Evolutionary conservation across 2,113 vertebrate species (phyloP).

Genomic region (Paedocypris sp.): DNA sequence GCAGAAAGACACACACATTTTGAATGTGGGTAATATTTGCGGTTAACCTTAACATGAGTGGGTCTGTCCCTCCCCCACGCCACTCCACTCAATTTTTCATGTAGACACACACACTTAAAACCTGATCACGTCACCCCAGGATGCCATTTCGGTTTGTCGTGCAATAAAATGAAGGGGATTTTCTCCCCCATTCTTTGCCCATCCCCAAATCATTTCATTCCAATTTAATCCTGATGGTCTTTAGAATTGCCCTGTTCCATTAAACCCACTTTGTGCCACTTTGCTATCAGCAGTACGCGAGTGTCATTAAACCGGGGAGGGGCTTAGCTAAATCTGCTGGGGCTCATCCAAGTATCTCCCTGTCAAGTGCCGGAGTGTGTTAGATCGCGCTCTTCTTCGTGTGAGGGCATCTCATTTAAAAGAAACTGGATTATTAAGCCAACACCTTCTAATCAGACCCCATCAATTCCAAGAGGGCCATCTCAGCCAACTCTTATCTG

Average conservation of each 20-base stretch:
- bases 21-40: constrained; percentile 24
- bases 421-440: constrained; percentile 24
- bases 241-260: constrained; percentile 33
- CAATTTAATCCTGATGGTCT: constrained; percentile 37
- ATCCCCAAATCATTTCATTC: constrained; percentile 31
- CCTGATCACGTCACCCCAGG: not conserved
- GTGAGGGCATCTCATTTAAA: constrained; percentile 22
- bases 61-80: not conserved
- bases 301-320: constrained; percentile 14
- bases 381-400: constrained; percentile 4
- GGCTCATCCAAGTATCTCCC: not conserved
- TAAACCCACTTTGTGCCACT: constrained; percentile 36
- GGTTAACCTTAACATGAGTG: constrained; percentile 25
- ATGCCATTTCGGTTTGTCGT: constrained; percentile 12
- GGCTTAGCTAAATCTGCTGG: constrained; percentile 1
- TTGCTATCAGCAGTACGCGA: constrained; percentile 17
- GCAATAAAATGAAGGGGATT: not conserved
- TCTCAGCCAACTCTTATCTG: constrained; percentile 22
- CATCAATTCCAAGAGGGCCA: constrained; percentile 20
- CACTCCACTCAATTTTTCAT: constrained; percentile 12
- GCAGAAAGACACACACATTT: not conserved
- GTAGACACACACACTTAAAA: not conserved
- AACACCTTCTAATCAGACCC: constrained; percentile 24
- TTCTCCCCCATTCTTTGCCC: not conserved
- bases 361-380: not conserved